Conservation (phyloP, 2,888 invertebrate genomes). For the Latrodectus hesperus region DNA sequence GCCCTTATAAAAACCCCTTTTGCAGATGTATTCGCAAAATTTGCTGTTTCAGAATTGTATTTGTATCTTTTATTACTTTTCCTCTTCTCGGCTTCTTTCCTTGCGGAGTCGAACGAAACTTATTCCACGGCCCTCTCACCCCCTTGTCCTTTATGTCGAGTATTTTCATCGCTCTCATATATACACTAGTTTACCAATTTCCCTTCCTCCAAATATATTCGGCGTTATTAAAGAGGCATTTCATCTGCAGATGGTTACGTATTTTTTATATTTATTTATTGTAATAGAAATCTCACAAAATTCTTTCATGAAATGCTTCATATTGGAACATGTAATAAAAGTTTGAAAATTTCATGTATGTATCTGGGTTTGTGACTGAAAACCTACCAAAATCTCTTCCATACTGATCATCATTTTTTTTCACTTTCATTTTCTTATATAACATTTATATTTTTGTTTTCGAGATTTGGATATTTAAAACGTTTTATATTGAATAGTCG, state of each 20-base stretch:
- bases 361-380: too few species aligned
- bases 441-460: constrained; percentile 6
- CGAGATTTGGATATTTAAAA: constrained; percentile 8
- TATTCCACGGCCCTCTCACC: constrained; percentile 5
- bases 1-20: constrained; percentile 23
- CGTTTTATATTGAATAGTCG: too few species aligned
- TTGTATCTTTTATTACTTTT: constrained; percentile 49
- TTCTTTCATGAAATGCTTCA: background rate
- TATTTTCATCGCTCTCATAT: background rate
- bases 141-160: background rate
- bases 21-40: constrained; percentile 65
- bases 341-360: too few species aligned
- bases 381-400: too few species aligned
- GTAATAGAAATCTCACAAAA: background rate
- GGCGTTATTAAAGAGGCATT: constrained; percentile 3
- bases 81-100: constrained; percentile 1
- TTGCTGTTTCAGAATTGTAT: constrained; percentile 64
- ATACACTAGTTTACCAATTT: background rate
- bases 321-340: too few species aligned
- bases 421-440: background rate
- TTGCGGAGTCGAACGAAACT: constrained; percentile 17
- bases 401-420: background rate
- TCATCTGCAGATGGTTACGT: background rate
- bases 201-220: background rate
- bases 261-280: background rate